Evolutionary conservation across 2,797 vertebrate species (phyloP).

Genomic region (Psittacula derbiana): DNA sequence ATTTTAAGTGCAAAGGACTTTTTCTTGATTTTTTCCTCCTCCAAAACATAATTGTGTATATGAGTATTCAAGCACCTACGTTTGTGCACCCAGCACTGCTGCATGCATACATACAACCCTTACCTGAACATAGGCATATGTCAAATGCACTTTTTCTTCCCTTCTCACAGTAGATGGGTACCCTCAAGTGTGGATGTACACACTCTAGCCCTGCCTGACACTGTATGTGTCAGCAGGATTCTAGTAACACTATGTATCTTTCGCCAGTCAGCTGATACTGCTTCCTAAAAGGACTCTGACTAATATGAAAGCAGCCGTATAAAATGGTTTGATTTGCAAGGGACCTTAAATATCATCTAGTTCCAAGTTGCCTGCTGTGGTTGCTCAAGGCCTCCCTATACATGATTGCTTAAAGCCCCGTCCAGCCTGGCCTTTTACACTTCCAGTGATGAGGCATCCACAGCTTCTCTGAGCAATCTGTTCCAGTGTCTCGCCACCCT

Average conservation of each 20-base stretch:
- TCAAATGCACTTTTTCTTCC: background rate
- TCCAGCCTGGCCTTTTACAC: background rate
- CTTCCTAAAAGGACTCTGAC: background rate
- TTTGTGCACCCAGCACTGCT: background rate
- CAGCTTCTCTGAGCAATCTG: background rate
- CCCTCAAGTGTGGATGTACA: fast-evolving
- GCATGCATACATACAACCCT: background rate
- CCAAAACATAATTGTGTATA: background rate
- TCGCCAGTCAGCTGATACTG: background rate
- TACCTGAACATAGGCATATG: background rate
- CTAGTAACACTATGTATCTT: background rate
- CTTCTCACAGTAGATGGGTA: background rate
- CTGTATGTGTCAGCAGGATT: background rate
- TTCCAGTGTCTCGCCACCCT: background rate
- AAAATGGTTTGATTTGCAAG: background rate
- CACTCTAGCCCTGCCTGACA: background rate
- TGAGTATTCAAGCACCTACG: fast-evolving
- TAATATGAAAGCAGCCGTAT: background rate
- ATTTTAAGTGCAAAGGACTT: background rate
- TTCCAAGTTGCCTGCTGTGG: background rate
- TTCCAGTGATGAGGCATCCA: background rate
- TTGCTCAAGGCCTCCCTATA: background rate
- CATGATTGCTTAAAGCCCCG: background rate
- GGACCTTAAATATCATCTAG: background rate
- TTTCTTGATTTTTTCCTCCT: background rate